A percentile compares a stretch with the other conserved stretches of the same genome.
phyloP scores from a whole-genome alignment of 1,140 invertebrate genomes.

The Aphidius ervi region DNA sequence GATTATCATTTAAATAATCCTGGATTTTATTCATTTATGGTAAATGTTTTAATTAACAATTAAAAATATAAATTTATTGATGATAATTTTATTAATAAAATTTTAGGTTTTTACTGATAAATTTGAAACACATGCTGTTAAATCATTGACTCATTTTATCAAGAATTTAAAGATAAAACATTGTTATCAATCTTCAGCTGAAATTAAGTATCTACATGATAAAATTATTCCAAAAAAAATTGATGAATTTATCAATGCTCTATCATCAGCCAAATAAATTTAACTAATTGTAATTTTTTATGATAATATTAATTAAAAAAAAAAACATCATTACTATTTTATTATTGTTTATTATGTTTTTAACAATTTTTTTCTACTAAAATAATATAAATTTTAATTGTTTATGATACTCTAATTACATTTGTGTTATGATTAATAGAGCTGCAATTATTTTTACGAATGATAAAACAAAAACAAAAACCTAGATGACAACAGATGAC shows the following conservation, averaged over 20 bases:
- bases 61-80: not conserved
- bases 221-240: constrained; percentile 23
- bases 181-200: constrained; percentile 21
- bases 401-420: no score
- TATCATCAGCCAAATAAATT: no score
- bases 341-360: no score
- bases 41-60: constrained; percentile 15
- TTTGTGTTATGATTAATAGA: no score
- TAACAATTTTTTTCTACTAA: no score
- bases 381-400: no score
- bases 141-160: constrained; percentile 27
- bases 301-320: no score
- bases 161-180: constrained; percentile 23
- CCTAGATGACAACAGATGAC: no score
- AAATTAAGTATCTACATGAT: constrained; percentile 28
- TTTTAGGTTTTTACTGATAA: constrained; percentile 29
- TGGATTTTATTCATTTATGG: constrained; percentile 36
- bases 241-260: constrained; percentile 17
- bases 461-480: no score
- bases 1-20: constrained; percentile 34
- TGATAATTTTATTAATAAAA: constrained; percentile 1
- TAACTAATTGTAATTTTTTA: no score
- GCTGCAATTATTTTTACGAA: no score
- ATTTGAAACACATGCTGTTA: constrained; percentile 26
- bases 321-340: no score